phyloP scores from a whole-genome alignment of 1,140 invertebrate species.

The Manduca sexta region DNA sequence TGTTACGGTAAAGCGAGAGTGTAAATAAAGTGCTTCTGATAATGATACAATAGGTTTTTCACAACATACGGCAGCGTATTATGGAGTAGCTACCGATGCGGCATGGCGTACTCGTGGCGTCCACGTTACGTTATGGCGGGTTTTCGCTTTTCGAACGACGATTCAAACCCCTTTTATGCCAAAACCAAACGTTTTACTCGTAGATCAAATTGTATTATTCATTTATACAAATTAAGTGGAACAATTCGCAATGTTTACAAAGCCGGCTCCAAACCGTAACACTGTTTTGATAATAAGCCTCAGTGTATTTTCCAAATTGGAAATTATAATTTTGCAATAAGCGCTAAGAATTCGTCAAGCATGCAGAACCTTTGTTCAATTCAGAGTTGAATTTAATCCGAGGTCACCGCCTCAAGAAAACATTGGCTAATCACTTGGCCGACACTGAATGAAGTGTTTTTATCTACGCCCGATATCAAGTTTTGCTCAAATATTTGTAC shows the following conservation, averaged over 20 bases:
- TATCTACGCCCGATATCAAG: constrained; percentile 3
- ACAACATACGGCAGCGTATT: neutral
- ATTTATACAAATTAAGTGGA: no score
- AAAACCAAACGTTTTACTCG: no score
- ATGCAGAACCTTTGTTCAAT: constrained; percentile 40
- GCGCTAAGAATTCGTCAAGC: neutral
- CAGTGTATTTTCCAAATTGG: no score
- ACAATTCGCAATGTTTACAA: no score
- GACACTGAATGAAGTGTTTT: constrained; percentile 32
- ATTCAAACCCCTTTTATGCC: no score
- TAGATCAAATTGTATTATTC: no score
- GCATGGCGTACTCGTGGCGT: constrained; percentile 64
- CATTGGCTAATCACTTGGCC: constrained; percentile 43
- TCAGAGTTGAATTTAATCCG: constrained; percentile 48
- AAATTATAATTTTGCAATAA: no score
- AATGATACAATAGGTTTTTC: neutral
- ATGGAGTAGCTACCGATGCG: constrained; percentile 10
- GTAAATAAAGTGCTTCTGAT: constrained; percentile 19
- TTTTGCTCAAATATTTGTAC: neutral
- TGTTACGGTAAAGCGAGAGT: constrained; percentile 35
- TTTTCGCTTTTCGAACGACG: constrained; percentile 5
- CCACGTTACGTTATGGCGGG: constrained; percentile 62
- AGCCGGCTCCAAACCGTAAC: no score
- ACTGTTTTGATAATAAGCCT: no score
- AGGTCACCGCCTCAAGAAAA: constrained; percentile 52